Evolutionary conservation across 2,113 vertebrate species (phyloP).

Genomic region (Spheniscus mendiculus): DNA sequence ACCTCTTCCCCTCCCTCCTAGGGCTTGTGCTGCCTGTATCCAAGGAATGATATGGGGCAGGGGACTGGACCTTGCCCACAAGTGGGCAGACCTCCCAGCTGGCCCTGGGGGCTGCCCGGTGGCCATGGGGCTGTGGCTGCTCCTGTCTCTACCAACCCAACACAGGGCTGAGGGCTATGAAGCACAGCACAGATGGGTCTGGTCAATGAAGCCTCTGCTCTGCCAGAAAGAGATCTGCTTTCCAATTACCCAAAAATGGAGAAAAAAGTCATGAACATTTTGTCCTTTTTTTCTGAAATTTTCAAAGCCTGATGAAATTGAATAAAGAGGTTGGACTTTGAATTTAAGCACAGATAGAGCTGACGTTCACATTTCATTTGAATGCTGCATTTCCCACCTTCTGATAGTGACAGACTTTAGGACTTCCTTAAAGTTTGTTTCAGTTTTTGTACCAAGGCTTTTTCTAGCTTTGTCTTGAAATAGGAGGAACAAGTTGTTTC

Average conservation of each 20-base stretch:
- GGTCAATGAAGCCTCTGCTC: neutral
- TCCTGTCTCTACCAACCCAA: neutral
- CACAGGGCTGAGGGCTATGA: neutral
- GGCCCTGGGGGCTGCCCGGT: accelerated
- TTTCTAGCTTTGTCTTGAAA: neutral
- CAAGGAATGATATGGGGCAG: neutral
- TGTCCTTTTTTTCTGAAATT: neutral
- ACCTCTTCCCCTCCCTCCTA: neutral
- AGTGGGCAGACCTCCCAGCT: neutral
- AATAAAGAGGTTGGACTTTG: neutral
- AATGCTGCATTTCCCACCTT: neutral
- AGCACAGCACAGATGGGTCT: neutral
- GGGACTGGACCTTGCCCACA: too few relatives aligned
- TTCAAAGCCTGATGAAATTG: neutral
- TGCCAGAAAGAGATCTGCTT: neutral
- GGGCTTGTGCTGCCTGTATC: neutral
- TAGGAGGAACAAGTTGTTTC: neutral
- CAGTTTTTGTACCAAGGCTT: neutral
- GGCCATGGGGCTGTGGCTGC: neutral
- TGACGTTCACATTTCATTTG: neutral
- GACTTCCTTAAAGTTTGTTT: neutral
- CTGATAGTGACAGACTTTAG: neutral
- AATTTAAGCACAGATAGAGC: neutral
- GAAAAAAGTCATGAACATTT: neutral
- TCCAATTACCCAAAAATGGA: neutral